phyloP scores from a whole-genome alignment of 2,797 vertebrate species.

The Catharus ustulatus region DNA sequence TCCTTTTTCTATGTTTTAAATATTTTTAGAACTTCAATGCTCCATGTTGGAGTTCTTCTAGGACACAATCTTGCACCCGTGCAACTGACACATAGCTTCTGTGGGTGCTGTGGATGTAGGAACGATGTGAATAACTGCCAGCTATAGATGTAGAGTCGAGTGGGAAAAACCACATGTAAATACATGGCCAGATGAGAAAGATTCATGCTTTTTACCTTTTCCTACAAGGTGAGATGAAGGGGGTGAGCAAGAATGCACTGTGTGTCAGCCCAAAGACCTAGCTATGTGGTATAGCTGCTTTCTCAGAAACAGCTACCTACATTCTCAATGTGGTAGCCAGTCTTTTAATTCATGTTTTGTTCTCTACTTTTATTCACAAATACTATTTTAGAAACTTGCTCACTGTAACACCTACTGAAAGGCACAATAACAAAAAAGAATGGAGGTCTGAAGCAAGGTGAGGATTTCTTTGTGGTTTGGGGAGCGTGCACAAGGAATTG shows the following conservation, averaged over 20 bases:
- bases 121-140: neutral
- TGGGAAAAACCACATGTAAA: constrained; percentile 11
- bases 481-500: neutral
- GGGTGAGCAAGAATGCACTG: neutral
- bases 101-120: neutral
- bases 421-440: neutral
- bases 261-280: neutral
- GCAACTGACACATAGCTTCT: neutral
- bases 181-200: neutral
- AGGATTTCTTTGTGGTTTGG: neutral
- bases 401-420: neutral
- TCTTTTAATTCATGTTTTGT: neutral
- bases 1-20: constrained; percentile 53
- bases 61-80: constrained; percentile 20
- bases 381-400: neutral
- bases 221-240: neutral
- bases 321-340: neutral
- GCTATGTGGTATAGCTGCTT: neutral
- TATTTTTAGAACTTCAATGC: constrained; percentile 51
- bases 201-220: neutral
- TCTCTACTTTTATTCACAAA: neutral
- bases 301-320: neutral
- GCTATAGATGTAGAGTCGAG: neutral
- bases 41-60: constrained; percentile 37
- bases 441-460: neutral